Evolutionary conservation across 2,113 vertebrate genomes (phyloP).

Genomic region (Chaetodon trifascialis): DNA sequence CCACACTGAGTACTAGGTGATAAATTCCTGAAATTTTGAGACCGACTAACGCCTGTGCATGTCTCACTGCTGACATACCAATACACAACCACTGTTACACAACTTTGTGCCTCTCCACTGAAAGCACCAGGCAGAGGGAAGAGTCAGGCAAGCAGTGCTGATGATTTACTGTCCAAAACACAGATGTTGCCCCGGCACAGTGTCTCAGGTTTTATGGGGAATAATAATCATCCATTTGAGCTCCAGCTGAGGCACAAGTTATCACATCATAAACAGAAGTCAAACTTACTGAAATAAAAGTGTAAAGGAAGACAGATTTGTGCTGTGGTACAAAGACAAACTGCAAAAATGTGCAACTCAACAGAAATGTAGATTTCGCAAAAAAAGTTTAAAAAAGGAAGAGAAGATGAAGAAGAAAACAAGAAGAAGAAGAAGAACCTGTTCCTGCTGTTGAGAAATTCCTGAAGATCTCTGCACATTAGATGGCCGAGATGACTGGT

Average conservation of each 20-base stretch:
- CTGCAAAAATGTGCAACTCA: conserved; percentile 28
- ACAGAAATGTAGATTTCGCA: conserved; percentile 38
- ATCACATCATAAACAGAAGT: conserved; percentile 50
- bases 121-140: conserved; percentile 32
- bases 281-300: conserved; percentile 50
- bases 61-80: conserved; percentile 48
- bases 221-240: conserved; percentile 71
- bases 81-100: conserved; percentile 54
- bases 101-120: conserved; percentile 55
- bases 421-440: too few relatives aligned
- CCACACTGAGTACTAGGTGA: background rate
- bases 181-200: conserved; percentile 68
- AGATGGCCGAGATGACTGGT: too few relatives aligned
- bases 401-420: too few relatives aligned
- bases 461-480: too few relatives aligned
- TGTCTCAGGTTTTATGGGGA: conserved; percentile 74
- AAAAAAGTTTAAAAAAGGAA: too few relatives aligned
- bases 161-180: conserved; percentile 64
- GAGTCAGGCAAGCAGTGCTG: conserved; percentile 46
- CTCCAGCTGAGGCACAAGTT: conserved; percentile 66
- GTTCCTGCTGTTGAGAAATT: too few relatives aligned
- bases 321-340: conserved; percentile 24
- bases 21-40: conserved; percentile 15
- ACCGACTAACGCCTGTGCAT: conserved; percentile 31
- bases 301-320: conserved; percentile 57